Evolutionary conservation across 1,140 invertebrate genomes (phyloP), one percentile per base, ranked within the genome.

Genomic region (Andricus grossulariae): DNA sequence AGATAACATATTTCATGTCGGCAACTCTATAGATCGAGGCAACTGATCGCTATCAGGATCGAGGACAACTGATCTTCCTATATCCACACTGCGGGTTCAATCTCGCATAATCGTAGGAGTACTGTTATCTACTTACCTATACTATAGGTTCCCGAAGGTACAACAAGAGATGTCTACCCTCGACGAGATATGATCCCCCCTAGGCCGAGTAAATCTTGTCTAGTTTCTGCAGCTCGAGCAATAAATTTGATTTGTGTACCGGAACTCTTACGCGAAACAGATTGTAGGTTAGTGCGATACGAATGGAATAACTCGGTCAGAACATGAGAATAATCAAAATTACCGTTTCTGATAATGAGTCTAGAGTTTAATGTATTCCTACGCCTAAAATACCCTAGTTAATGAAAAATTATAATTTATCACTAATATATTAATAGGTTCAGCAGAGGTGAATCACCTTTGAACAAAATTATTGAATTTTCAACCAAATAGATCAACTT

Each of bases 201-300:
- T 16, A 16, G 3, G 25, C 39, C 57, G 25, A 66, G 57, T 66
- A 66, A 66, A 66, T 66, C 57, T 66, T 66, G 57, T 66, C 57
- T 66, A 66, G 57, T 66, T 66, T 39, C 57, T 66, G 21, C 32
- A 16, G 57, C 57, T 66, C 25, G 25, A 39, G 57, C 57, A 39
- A 66, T 66, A 66, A 66, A 66, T 66, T 66, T 66, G 57, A 66
- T 66, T 66, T 66, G 57, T 66, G 57, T 66, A 66, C 57, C 25
- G 57, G 57, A 66, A 66, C 57, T 66, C 57, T 66, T 39, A 66
- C 25, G 25, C 57, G 57, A 66, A 66, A 66, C 57, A 66, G 57
- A 66, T 66, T 66, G 57, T 66, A 39, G 25, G 57, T 66, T 66
- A 66, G 57, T n/a, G 57, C 57, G 32, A 60, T 60, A 16, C 25